These are phyloP conservation scores for Enteromius unitaeniatus DNA, from an alignment of 2,797 vertebrate genomes.

Conservation along the genomic window DNA sequence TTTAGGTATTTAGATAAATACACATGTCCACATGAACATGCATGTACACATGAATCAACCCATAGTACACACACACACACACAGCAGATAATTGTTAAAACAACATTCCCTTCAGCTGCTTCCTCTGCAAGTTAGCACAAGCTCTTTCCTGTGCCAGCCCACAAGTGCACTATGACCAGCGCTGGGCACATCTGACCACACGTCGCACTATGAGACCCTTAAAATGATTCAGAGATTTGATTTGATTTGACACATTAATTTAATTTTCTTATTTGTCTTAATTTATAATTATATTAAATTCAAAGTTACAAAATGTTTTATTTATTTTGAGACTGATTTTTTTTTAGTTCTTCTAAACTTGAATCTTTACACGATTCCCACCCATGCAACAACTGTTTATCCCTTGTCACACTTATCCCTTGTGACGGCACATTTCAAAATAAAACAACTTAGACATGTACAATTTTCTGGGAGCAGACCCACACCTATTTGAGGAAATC, in stretches of 20 bases:
- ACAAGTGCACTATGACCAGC: slow-evolving; percentile 13
- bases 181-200: neutral
- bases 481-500: slow-evolving; percentile 77
- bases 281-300: neutral
- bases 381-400: slow-evolving; percentile 6
- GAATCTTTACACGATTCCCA: neutral
- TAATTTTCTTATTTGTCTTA: neutral
- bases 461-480: slow-evolving; percentile 54
- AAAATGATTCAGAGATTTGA: slow-evolving; percentile 1
- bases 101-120: slow-evolving; percentile 65
- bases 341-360: neutral
- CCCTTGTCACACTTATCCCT: slow-evolving; percentile 18
- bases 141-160: slow-evolving; percentile 64
- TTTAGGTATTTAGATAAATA: slow-evolving; percentile 11
- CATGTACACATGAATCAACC: slow-evolving; percentile 28
- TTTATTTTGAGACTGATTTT: neutral
- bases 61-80: slow-evolving; percentile 23
- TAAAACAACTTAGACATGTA: slow-evolving; percentile 52
- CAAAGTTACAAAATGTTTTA: neutral
- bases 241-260: neutral
- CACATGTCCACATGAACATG: slow-evolving; percentile 29
- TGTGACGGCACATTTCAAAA: slow-evolving; percentile 30
- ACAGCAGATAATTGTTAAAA: slow-evolving; percentile 38
- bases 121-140: slow-evolving; percentile 69
- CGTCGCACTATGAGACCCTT: neutral